phyloP scores from a whole-genome alignment of 2,888 invertebrate species.

The Yponomeuta sedellus region DNA sequence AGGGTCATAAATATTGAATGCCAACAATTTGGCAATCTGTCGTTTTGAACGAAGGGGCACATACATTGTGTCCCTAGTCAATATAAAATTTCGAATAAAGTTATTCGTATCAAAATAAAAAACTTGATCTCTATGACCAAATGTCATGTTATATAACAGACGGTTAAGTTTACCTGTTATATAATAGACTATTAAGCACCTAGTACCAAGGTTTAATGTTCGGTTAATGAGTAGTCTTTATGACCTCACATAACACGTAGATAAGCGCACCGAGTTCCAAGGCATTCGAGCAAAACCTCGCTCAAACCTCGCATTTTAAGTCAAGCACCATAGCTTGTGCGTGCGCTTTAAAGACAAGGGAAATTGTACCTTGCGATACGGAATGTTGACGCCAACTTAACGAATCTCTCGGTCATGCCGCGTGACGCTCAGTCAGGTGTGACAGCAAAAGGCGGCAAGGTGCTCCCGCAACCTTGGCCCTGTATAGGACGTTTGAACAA shows the following conservation, averaged over 20 bases:
- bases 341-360: background rate
- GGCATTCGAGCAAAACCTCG: background rate
- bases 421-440: background rate
- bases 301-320: background rate
- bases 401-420: background rate
- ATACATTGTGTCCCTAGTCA: no score
- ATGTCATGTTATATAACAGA: no score
- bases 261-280: background rate
- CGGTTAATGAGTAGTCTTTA: background rate
- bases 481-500: background rate
- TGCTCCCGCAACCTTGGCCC: background rate
- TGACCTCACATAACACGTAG: background rate
- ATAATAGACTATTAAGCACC: no score
- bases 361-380: background rate
- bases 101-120: no score
- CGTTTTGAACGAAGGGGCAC: no score
- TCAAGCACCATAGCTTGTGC: background rate
- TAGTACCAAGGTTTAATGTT: no score
- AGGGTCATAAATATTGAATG: no score
- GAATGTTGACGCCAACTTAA: background rate
- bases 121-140: no score
- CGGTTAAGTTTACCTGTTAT: no score
- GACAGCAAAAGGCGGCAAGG: background rate
- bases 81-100: no score
- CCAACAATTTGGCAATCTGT: no score